These are phyloP conservation scores for Himalopsyche phryganea DNA, from an alignment of 1,140 invertebrate genomes.

Conservation along the genomic window DNA sequence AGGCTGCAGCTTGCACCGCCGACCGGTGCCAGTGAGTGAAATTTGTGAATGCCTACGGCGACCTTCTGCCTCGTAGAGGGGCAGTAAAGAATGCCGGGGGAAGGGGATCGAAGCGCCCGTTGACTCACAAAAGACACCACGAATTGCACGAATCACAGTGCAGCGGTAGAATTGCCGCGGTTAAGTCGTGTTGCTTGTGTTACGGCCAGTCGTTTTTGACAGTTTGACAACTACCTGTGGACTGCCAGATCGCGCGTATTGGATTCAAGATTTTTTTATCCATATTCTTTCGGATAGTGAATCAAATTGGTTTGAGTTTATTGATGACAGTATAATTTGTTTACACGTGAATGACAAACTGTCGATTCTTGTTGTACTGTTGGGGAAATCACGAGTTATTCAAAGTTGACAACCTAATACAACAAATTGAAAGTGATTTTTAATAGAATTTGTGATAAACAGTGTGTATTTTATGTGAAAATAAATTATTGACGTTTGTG, in stretches of 20 bases:
- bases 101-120: constrained; percentile 1
- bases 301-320: no score
- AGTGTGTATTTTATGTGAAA: no score
- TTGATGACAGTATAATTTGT: no score
- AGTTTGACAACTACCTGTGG: constrained; percentile 24
- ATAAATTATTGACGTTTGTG: no score
- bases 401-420: no score
- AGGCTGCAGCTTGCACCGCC: constrained; percentile 9
- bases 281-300: no score
- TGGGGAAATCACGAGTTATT: no score
- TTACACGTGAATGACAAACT: no score
- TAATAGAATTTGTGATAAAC: no score
- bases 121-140: constrained; percentile 8
- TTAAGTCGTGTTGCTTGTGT: background rate
- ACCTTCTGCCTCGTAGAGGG: constrained; percentile 9
- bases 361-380: no score
- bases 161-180: constrained; percentile 3
- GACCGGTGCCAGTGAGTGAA: constrained; percentile 3
- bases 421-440: no score
- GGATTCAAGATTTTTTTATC: background rate
- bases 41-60: constrained; percentile 13
- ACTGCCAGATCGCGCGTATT: constrained; percentile 5
- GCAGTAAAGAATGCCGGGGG: background rate
- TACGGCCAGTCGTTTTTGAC: background rate
- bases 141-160: constrained; percentile 2